Percentiles rank a stretch among this genome's conserved stretches.
Conservation (phyloP, 2,888 invertebrate species). For the Lasioglossum figueresi region DNA sequence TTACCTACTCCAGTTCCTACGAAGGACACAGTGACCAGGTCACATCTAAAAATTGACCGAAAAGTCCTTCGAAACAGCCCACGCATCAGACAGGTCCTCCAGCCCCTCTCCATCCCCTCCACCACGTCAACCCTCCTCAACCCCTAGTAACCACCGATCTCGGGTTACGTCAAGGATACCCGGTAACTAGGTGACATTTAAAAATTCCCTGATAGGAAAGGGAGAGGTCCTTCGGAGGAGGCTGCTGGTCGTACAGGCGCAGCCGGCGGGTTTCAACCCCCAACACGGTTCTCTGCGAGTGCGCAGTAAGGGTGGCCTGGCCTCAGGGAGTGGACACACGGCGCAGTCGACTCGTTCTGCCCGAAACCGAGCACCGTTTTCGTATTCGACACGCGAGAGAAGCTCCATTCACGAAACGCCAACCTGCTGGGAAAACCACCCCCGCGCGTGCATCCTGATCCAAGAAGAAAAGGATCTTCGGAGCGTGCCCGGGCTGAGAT, state of each 20-base stretch:
- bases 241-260: constrained; percentile 62
- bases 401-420: constrained; percentile 68
- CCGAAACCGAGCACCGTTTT: constrained; percentile 55
- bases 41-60: background rate
- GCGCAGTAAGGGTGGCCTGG: constrained; percentile 46
- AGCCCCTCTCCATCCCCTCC: background rate
- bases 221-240: constrained; percentile 59
- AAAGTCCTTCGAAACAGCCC: background rate
- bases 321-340: constrained; percentile 65
- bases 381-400: constrained; percentile 41
- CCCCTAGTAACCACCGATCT: constrained; percentile 17
- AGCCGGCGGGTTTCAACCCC: constrained; percentile 50
- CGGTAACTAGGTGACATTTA: constrained; percentile 47
- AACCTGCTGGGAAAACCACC: constrained; percentile 26
- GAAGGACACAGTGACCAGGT: background rate
- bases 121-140: background rate
- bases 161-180: constrained; percentile 15
- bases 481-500: background rate
- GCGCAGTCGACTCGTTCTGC: constrained; percentile 60
- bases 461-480: background rate
- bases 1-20: background rate
- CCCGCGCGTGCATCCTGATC: constrained; percentile 19
- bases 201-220: constrained; percentile 41
- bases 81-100: background rate
- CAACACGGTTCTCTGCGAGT: constrained; percentile 33